These are phyloP conservation scores for Hydropsyche betteni DNA, from an alignment of 2,888 invertebrate species.

Conservation along the genomic window DNA sequence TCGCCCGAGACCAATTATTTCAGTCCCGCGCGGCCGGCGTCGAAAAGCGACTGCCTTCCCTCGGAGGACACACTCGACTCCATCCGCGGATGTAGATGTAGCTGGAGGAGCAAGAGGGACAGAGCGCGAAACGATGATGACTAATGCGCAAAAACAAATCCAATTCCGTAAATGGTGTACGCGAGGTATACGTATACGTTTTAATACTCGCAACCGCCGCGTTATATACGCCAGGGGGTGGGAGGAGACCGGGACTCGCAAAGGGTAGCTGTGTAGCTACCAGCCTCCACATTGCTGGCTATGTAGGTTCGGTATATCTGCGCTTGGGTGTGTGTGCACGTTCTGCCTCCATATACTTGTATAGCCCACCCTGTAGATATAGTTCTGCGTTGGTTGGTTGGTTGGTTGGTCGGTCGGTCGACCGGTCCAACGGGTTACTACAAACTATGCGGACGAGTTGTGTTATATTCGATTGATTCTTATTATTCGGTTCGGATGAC, in stretches of 20 bases:
- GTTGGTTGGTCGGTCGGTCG: constrained; percentile 38
- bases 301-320: constrained; percentile 38
- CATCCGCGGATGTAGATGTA: constrained; percentile 33
- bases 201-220: not conserved
- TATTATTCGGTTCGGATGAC: too few relatives aligned
- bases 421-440: constrained; percentile 28
- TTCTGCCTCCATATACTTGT: constrained; percentile 8
- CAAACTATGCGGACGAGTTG: constrained; percentile 5
- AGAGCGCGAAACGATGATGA: constrained; percentile 50
- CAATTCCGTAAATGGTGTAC: constrained; percentile 51
- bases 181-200: constrained; percentile 16
- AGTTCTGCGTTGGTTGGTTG: constrained; percentile 41
- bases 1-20: constrained; percentile 45
- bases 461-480: too few relatives aligned
- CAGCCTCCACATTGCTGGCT: not conserved
- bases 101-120: too few relatives aligned
- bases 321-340: not conserved
- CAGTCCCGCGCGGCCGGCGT: constrained; percentile 6
- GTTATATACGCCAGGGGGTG: constrained; percentile 10
- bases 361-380: constrained; percentile 20
- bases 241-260: constrained; percentile 31
- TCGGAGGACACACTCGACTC: constrained; percentile 33
- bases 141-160: constrained; percentile 52
- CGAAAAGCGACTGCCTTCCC: constrained; percentile 21
- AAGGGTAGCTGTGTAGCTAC: constrained; percentile 16